Base-by-base conservation (phyloP, 1,140 invertebrate species). In the Monomorium pharaonis region DNA sequence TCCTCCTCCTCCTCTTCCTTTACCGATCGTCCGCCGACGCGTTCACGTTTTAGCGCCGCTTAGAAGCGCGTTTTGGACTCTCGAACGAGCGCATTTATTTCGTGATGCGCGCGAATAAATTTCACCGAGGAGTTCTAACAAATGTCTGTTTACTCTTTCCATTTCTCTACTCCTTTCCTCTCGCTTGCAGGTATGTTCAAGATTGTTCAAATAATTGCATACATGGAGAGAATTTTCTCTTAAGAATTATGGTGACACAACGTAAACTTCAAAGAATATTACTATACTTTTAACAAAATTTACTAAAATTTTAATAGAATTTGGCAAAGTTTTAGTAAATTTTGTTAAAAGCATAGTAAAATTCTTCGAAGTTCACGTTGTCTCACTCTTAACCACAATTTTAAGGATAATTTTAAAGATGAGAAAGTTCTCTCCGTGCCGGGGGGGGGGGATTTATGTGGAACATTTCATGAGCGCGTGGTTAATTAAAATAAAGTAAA, bases 81-180 rank as follows among this genome's bases (percentile, higher is more conserved):
- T 37, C 37, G 47, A 33, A 44, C 21, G 54, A 56, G 83, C 37
- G 84, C 84, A 86, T 89, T 89, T 89, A 27, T 86, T 89, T 89
- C 84, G 83, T 87, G 87, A 89, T 76, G 78, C 84, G 51, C 88
- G 85, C 88, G 88, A 89, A 89, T 89, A 89, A 89, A 89, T 89
- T 87, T 88, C 85, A 49, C 10, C 24, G 74, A 47, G 30, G 76
- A 75, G n/a, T 37, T 86, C 30, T 86, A 83, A 86, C 89, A 86
- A 89, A 89, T 86, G 58, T 74, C 74, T 69, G 4, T 44, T 74
- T 7, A n/a, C 1, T 27, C 27, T 51, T 14, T 9, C 24, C 12
- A 10, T 56, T 33, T 21, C 18, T 4, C 18, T 4, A 10, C 12
- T 10, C 4, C 33, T 27, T n/a, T 51, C 24, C 18, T 9, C 30